Evolutionary conservation across 2,888 invertebrate species (phyloP).

Genomic region (Flexamia atlantica): DNA sequence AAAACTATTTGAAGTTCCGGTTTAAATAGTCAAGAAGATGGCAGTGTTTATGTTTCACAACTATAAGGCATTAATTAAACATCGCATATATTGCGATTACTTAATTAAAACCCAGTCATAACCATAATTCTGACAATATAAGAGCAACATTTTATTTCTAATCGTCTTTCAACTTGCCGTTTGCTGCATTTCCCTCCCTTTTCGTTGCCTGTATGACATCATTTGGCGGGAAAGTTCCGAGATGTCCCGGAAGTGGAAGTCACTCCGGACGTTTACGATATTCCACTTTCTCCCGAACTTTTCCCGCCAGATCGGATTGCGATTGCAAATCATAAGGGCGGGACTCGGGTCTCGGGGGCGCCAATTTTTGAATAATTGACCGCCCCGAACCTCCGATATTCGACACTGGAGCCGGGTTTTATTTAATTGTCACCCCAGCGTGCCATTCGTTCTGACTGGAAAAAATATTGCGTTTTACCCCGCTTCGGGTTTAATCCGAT

Average conservation of each 20-base stretch:
- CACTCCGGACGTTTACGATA: not conserved
- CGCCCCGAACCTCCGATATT: conserved; percentile 8
- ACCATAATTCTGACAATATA: no score
- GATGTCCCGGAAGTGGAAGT: not conserved
- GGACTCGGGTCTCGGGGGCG: conserved; percentile 45
- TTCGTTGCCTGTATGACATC: not conserved
- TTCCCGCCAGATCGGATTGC: conserved; percentile 42
- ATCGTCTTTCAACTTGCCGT: no score
- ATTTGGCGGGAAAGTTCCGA: not conserved
- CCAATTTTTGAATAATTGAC: conserved; percentile 63
- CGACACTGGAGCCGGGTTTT: conserved; percentile 7
- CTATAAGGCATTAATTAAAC: no score
- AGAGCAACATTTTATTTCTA: no score
- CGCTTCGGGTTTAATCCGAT: not conserved
- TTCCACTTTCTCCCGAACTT: conserved; percentile 59
- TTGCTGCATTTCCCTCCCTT: not conserved
- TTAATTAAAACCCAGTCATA: no score
- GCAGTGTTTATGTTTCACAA: no score
- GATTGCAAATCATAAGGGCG: conserved; percentile 57
- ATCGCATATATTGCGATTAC: no score
- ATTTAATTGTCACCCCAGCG: conserved; percentile 48
- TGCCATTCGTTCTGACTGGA: conserved; percentile 2
- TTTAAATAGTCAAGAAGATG: no score
- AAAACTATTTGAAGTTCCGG: no score
- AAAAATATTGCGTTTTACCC: conserved; percentile 30